These are phyloP conservation scores for Bolinopsis microptera DNA, from an alignment of 37 sponge, comb jelly and placozoan genomes.

Conservation along the genomic window DNA sequence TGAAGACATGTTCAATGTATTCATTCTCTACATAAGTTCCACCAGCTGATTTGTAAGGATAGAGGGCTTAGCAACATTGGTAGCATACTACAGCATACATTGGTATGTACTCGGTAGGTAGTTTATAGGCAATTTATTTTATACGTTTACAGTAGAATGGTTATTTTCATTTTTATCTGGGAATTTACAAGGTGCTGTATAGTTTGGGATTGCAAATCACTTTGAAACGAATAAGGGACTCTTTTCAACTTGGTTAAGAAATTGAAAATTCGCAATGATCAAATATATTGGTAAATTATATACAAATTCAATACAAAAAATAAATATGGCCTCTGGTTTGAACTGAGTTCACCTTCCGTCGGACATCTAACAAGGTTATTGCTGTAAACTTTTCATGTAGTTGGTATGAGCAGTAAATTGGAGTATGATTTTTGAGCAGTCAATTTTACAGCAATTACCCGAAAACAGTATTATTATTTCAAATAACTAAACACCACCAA, in stretches of 20 bases:
- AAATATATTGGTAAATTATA: not conserved
- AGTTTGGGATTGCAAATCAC: not conserved
- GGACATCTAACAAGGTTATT: not conserved
- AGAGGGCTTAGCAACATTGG: too few species aligned
- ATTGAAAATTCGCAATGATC: not conserved
- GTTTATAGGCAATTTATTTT: too few species aligned
- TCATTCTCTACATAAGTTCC: too few species aligned
- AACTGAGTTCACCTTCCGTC: not conserved
- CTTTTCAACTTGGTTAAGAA: not conserved
- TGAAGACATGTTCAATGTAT: too few species aligned
- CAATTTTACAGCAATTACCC: not conserved
- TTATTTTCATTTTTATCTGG: too few species aligned
- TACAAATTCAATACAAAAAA: not conserved
- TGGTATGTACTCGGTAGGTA: too few species aligned
- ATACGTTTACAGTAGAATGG: too few species aligned
- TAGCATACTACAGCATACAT: too few species aligned
- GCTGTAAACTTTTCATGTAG: not conserved
- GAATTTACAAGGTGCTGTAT: too few species aligned
- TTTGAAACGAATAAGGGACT: not conserved
- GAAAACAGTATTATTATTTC: not conserved
- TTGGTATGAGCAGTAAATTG: not conserved
- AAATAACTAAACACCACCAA: not conserved
- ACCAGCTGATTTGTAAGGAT: too few species aligned
- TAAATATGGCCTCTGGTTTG: not conserved
- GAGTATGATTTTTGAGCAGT: not conserved